These are phyloP conservation scores for Poeciliopsis turneri DNA, from an alignment of 2,797 vertebrate species.

Conservation along the genomic window DNA sequence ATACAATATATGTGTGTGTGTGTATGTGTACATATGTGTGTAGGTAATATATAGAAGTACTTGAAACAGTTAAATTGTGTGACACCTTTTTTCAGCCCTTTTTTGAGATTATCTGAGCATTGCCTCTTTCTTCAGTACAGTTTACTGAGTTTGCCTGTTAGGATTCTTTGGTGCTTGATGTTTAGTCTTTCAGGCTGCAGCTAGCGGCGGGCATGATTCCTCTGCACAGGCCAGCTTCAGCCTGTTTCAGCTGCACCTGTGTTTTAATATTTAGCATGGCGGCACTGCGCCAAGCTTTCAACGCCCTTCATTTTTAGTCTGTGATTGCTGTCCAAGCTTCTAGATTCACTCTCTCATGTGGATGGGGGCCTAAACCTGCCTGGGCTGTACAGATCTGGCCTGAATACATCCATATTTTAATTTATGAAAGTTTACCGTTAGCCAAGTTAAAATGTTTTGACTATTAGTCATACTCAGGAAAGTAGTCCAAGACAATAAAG, in stretches of 20 bases:
- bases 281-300: constrained; percentile 5
- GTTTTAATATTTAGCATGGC: constrained; percentile 21
- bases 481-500: constrained; percentile 6
- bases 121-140: neutral
- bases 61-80: neutral
- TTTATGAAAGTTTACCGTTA: constrained; percentile 19
- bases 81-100: neutral
- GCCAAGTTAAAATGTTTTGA: constrained; percentile 16
- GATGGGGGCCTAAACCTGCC: constrained; percentile 27
- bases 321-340: constrained; percentile 17
- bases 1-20: too few species aligned
- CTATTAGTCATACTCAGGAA: constrained; percentile 15
- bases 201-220: constrained; percentile 9
- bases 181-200: neutral
- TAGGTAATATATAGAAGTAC: neutral
- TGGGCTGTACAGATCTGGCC: constrained; percentile 37
- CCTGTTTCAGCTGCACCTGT: constrained; percentile 33
- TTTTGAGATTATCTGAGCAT: neutral
- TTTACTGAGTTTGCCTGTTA: neutral
- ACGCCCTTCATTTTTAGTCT: neutral
- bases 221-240: neutral
- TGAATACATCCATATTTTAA: constrained; percentile 7
- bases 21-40: too few species aligned
- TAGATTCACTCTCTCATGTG: neutral
- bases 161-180: neutral